Base-by-base conservation (phyloP, 2,113 vertebrate genomes). In the Otocyon megalotis region DNA sequence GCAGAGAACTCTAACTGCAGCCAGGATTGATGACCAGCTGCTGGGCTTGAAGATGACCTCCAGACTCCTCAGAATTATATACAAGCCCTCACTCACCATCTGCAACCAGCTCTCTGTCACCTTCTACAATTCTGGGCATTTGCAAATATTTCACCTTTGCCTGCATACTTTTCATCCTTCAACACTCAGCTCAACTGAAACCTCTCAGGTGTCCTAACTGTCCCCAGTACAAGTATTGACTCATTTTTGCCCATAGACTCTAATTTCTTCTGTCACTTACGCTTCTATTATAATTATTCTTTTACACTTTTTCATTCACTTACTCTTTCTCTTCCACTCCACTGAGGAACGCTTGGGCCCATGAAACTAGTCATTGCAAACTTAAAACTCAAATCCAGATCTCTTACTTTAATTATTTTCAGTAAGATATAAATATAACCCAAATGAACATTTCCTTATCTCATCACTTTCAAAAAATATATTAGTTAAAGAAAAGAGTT, bases 311-410 rank as follows among this genome's bases (percentile, higher is more conserved):
- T 48, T 72, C 62, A 69, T 74, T 56, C 20, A 14, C 30, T 65
- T 65, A 32, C 28, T 56, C 37, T 67, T 84, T 72, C 58, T 81
- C 48, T 77, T 77, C 65, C 22, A 13, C 19, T 65, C 14, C 80
- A 35, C 50, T 60, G 53, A 37, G 37, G 86, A 88, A 93, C 35
- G 22, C 43, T 28, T 65, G 11, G 87, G 16, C 16, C 28, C 43
- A 56, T 5, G 71, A 86, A 69, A 72, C 19, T 48, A 88, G 60
- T 62, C 35, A 60, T 0, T 37, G 12, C 24, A 56, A 80, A 93
- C 37, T 43, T 56, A 62, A 95, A 77, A 74, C 37, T 89, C 60
- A 94, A 95, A 93, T 80, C n/a, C 22, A 80, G 19, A 56, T 74
- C 32, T 56, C 79, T 72, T 17, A 12, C 48, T 26, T 54, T 58